Evolutionary conservation across 2,113 vertebrate species (phyloP).

Genomic region (Cnemophilus loriae): DNA sequence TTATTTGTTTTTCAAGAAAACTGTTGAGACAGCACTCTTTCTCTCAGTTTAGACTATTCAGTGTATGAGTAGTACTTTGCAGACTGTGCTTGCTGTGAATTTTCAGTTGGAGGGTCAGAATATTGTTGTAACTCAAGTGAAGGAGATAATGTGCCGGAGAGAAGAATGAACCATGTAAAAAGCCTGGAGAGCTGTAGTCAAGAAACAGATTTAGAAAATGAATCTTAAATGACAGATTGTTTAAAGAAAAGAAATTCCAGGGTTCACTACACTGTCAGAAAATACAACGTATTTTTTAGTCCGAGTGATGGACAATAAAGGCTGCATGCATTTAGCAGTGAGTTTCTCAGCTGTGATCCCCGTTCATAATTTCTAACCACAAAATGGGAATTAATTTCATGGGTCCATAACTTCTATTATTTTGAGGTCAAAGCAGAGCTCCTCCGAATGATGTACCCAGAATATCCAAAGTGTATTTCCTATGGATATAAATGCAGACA

Average conservation of each 20-base stretch:
- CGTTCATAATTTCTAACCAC: background rate
- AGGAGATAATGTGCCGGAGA: background rate
- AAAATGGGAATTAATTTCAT: slow-evolving; percentile 2
- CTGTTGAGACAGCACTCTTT: background rate
- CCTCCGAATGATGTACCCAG: background rate
- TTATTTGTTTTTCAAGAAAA: background rate
- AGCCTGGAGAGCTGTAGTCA: background rate
- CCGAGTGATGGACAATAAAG: background rate
- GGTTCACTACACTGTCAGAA: background rate
- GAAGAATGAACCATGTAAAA: background rate
- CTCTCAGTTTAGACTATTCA: background rate
- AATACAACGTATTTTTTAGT: background rate
- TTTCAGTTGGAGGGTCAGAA: background rate
- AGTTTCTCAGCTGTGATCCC: background rate
- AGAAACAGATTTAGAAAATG: background rate
- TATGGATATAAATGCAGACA: background rate
- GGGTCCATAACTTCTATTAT: slow-evolving; percentile 7
- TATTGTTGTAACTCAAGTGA: background rate
- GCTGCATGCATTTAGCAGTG: background rate
- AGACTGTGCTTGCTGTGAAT: background rate
- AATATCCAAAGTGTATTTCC: background rate
- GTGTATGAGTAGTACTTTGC: background rate
- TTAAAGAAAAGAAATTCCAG: background rate
- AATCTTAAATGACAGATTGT: background rate
- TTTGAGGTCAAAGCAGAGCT: background rate